These are phyloP conservation scores for Adineta ricciae DNA, from an alignment of 2,888 invertebrate genomes.

Conservation along the genomic window DNA sequence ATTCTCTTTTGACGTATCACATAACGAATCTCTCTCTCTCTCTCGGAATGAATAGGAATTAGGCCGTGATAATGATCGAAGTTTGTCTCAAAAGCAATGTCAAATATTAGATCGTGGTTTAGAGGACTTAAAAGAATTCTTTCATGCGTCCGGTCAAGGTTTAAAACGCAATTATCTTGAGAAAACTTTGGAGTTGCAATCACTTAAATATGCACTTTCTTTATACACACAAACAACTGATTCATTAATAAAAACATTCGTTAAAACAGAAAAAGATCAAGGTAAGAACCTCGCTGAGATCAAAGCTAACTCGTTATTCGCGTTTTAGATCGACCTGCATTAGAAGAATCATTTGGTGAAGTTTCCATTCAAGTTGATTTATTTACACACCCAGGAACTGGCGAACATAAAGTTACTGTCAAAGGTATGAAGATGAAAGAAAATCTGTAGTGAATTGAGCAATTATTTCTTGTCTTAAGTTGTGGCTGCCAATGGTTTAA, in stretches of 20 bases:
- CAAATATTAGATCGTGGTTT: conserved; percentile 89
- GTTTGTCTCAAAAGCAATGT: conserved; percentile 87
- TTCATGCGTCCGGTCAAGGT: conserved; percentile 96
- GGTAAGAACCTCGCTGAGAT: not conserved
- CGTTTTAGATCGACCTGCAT: conserved; percentile 49
- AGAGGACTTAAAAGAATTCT: conserved; percentile 94
- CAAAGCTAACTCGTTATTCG: not conserved
- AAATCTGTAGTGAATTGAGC: conserved; percentile 16
- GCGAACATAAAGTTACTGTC: conserved; percentile 97
- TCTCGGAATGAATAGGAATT: not conserved
- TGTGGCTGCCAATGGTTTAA: conserved; percentile 91
- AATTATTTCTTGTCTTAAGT: conserved; percentile 57
- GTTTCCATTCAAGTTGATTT: conserved; percentile 94
- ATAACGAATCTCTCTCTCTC: not conserved
- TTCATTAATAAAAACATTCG: conserved; percentile 93
- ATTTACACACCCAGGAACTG: conserved; percentile 95
- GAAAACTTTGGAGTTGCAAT: conserved; percentile 89
- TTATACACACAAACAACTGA: conserved; percentile 98
- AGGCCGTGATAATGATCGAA: conserved; percentile 23
- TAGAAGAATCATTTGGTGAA: conserved; percentile 54
- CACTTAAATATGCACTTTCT: conserved; percentile 87
- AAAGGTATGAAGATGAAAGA: conserved; percentile 63
- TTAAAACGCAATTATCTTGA: conserved; percentile 94
- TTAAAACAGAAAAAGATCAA: conserved; percentile 87
- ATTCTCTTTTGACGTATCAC: not conserved